Conservation (phyloP, 2,888 invertebrate genomes). For the Cryptocephalus primarius region DNA sequence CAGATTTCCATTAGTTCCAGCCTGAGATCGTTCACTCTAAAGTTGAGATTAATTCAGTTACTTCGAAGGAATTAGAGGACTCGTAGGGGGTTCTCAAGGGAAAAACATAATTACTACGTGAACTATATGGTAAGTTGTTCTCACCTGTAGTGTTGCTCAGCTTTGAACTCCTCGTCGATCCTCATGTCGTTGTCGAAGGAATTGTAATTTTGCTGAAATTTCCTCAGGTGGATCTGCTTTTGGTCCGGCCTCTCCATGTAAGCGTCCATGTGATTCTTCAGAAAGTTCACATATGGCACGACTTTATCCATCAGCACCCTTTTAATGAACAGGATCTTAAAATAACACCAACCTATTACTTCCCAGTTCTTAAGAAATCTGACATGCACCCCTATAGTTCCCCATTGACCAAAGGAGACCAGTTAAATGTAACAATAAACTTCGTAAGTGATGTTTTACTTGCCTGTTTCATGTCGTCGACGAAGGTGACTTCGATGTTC, state of each 20-base stretch:
- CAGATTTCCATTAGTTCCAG: slow-evolving; percentile 44
- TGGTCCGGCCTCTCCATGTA: slow-evolving; percentile 45
- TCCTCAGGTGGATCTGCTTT: slow-evolving; percentile 45
- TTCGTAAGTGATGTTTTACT: too few species aligned
- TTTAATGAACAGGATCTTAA: slow-evolving; percentile 45
- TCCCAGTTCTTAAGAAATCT: too few species aligned
- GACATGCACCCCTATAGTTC: too few species aligned
- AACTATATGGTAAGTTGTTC: too few species aligned
- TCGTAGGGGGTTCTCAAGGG: too few species aligned
- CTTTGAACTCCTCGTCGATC: slow-evolving; percentile 45
- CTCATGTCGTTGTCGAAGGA: slow-evolving; percentile 48
- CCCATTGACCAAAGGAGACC: too few species aligned
- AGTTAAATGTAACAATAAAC: too few species aligned
- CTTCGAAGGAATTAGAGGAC: too few species aligned
- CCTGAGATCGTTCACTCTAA: slow-evolving; percentile 27
- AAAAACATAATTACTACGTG: too few species aligned
- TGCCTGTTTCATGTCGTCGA: slow-evolving; percentile 35
- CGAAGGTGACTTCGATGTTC: slow-evolving; percentile 34
- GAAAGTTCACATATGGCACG: slow-evolving; percentile 45
- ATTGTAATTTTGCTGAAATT: slow-evolving; percentile 51
- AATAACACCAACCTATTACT: too few species aligned
- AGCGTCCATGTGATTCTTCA: slow-evolving; percentile 44
- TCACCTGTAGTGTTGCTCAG: slow-evolving; percentile 43
- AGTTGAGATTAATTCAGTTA: background rate
- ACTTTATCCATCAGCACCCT: slow-evolving; percentile 44